A percentile compares a stretch with the other conserved stretches of the same genome.
Conservation (phyloP, 2,888 invertebrate genomes). For the Nymphalis polychloros region DNA sequence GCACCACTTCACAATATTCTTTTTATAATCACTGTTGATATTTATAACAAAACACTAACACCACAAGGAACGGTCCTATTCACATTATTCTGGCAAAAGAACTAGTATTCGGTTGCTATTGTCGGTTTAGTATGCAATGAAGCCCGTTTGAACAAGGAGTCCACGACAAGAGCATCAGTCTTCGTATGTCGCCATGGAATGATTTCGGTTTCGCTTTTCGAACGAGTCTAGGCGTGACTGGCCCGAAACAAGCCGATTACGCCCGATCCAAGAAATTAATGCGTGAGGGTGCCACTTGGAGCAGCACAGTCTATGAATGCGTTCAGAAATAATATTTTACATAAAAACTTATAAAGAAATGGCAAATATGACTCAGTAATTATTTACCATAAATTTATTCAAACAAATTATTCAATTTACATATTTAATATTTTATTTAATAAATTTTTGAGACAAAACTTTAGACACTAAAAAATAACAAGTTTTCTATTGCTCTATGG, state of each 20-base stretch:
- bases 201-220: slow-evolving; percentile 78
- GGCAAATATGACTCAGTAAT: no score
- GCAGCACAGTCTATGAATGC: slow-evolving; percentile 54
- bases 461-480: no score
- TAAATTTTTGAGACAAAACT: no score
- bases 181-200: slow-evolving; percentile 79
- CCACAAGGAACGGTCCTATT: slow-evolving; percentile 68
- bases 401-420: no score
- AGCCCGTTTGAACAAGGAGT: slow-evolving; percentile 71
- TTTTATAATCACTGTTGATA: slow-evolving; percentile 64
- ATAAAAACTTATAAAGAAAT: no score
- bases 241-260: slow-evolving; percentile 68
- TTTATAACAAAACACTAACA: slow-evolving; percentile 67
- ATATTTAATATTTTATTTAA: no score
- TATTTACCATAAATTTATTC: no score
- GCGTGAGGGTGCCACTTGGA: slow-evolving; percentile 47
- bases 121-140: slow-evolving; percentile 71
- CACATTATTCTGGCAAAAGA: slow-evolving; percentile 72
- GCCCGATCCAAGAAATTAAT: slow-evolving; percentile 53
- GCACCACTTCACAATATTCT: slow-evolving; percentile 71
- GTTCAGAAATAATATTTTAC: slow-evolving; percentile 45
- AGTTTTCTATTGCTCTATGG: no score
- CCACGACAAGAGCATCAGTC: slow-evolving; percentile 80
- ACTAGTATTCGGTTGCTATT: slow-evolving; percentile 63
- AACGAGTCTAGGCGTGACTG: slow-evolving; percentile 82